phyloP scores from a whole-genome alignment of 2,113 vertebrate genomes.

The Pleuronectes platessa region DNA sequence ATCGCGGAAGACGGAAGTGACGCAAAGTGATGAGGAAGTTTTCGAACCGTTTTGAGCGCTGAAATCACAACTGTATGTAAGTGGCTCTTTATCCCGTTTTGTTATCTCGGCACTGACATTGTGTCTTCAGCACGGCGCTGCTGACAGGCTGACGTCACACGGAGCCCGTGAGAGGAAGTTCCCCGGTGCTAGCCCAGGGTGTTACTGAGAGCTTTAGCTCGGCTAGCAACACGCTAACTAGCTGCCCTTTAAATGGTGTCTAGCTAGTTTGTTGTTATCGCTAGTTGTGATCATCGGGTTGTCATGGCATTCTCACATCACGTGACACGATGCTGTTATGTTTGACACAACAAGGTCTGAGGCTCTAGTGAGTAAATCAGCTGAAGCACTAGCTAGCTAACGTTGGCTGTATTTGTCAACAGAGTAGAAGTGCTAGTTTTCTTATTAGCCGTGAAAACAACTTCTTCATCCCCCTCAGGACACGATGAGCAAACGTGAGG shows the following conservation, averaged over 20 bases:
- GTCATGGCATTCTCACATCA: neutral
- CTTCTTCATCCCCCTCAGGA: constrained; percentile 13
- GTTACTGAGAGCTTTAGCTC: constrained; percentile 10
- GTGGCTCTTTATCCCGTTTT: neutral
- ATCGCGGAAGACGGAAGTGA: constrained; percentile 71
- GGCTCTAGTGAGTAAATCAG: neutral
- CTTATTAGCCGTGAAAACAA: too few species aligned
- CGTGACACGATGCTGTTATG: neutral
- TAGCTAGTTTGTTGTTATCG: neutral
- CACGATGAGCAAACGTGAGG: constrained; percentile 84
- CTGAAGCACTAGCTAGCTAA: neutral
- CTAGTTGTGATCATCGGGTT: neutral
- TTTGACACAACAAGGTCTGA: neutral
- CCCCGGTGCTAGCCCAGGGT: too few species aligned
- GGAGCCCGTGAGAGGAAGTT: accelerated
- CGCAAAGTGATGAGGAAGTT: constrained; percentile 59
- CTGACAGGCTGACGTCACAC: neutral
- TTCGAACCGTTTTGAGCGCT: constrained; percentile 74
- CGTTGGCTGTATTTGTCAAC: neutral
- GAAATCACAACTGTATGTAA: constrained; percentile 24
- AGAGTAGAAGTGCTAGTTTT: neutral
- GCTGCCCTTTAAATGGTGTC: neutral
- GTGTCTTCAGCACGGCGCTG: neutral
- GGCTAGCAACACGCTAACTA: constrained; percentile 16
- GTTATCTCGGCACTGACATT: neutral